phyloP scores from a whole-genome alignment of 1,140 invertebrate species.

The Drosophila kikkawai region DNA sequence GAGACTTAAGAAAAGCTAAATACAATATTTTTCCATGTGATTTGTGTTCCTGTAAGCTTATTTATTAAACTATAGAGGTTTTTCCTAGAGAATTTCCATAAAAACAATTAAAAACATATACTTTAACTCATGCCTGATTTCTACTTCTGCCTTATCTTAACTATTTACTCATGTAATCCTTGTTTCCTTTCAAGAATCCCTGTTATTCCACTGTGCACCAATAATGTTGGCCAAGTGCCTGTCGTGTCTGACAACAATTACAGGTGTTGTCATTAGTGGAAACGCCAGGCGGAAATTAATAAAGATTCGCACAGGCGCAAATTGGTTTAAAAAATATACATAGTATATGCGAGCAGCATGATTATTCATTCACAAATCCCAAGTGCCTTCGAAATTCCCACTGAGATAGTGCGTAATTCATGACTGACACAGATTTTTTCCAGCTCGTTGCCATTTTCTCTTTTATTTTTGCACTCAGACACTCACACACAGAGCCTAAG shows the following conservation, averaged over 20 bases:
- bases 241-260: conserved; percentile 38
- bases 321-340: conserved; percentile 24
- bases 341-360: not conserved
- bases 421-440: conserved; percentile 65
- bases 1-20: not conserved
- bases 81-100: not conserved
- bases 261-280: conserved; percentile 36
- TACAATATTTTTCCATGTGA: not conserved
- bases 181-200: not conserved
- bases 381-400: conserved; percentile 24
- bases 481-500: conserved; percentile 6
- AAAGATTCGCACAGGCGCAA: conserved; percentile 31
- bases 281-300: conserved; percentile 32
- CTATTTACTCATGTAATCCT: not conserved
- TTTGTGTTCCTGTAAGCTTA: not conserved
- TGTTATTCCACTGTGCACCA: not conserved
- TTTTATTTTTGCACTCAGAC: conserved; percentile 28
- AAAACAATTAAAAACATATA: too few species aligned
- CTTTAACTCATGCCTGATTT: too few species aligned
- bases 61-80: not conserved
- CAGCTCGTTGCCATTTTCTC: conserved; percentile 1
- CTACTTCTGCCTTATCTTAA: not conserved
- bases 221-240: conserved; percentile 2
- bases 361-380: conserved; percentile 45
- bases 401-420: conserved; percentile 60